Evolutionary conservation across 2,797 vertebrate species (phyloP).

Genomic region (Sternarchorhynchus goeldii): DNA sequence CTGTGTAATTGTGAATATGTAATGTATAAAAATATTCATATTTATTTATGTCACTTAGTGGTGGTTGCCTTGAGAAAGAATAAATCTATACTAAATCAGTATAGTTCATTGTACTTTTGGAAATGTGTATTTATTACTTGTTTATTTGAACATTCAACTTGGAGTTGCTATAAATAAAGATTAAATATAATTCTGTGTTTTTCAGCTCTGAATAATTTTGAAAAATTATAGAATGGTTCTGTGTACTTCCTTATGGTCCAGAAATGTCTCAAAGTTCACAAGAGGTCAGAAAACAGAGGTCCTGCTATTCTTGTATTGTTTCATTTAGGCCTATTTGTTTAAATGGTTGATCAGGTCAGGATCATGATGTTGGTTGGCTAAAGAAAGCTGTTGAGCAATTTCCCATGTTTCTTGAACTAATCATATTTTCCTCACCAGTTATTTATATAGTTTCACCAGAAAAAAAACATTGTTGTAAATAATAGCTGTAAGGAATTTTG

Average conservation of each 20-base stretch:
- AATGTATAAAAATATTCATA: slow-evolving; percentile 38
- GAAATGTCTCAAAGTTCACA: slow-evolving; percentile 38
- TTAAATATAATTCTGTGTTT: slow-evolving; percentile 38
- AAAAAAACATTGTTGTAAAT: background rate
- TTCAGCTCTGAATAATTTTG: slow-evolving; percentile 22
- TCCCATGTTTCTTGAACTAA: too few species aligned
- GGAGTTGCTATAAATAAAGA: slow-evolving; percentile 48
- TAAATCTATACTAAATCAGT: background rate
- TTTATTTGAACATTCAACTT: slow-evolving; percentile 26
- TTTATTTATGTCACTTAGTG: slow-evolving; percentile 48
- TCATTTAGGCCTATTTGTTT: slow-evolving; percentile 36
- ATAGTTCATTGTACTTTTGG: background rate
- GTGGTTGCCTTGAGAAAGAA: slow-evolving; percentile 1
- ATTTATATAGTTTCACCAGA: background rate
- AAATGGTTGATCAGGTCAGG: slow-evolving; percentile 38
- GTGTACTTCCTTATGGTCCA: slow-evolving; percentile 33
- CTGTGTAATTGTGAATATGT: slow-evolving; percentile 21
- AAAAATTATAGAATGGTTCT: slow-evolving; percentile 28
- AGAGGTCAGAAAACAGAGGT: slow-evolving; percentile 41
- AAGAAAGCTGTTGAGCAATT: too few species aligned
- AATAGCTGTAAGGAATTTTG: background rate
- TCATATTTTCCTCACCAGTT: too few species aligned
- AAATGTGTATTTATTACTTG: slow-evolving; percentile 42
- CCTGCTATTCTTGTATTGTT: slow-evolving; percentile 49
- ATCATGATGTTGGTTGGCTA: background rate